phyloP scores from a whole-genome alignment of 2,113 vertebrate species.

The Rhadina sibilatrix region DNA sequence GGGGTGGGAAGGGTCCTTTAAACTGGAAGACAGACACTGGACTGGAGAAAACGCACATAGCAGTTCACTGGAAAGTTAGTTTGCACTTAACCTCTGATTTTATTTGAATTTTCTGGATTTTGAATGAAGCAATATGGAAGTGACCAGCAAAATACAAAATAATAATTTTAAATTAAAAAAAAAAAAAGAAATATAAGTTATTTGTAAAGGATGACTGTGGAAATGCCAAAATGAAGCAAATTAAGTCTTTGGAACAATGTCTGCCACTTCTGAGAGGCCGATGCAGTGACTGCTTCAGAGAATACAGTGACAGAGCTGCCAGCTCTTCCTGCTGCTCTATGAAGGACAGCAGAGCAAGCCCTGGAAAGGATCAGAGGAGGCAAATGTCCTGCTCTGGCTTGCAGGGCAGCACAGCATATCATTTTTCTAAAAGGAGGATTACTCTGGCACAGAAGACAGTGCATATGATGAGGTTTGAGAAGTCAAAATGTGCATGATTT shows the following conservation, averaged over 20 bases:
- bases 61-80: conserved; percentile 75
- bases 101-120: conserved; percentile 79
- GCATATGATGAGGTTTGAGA: background rate
- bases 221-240: conserved; percentile 74
- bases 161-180: conserved; percentile 67
- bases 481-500: background rate
- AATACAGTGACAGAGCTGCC: conserved; percentile 34
- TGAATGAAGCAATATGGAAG: conserved; percentile 87
- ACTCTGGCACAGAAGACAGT: conserved; percentile 47
- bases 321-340: background rate
- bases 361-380: background rate
- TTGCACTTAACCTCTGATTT: conserved; percentile 78
- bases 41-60: conserved; percentile 66
- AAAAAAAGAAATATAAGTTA: conserved; percentile 3
- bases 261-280: conserved; percentile 27
- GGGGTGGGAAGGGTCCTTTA: conserved; percentile 46
- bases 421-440: conserved; percentile 28
- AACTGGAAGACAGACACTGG: conserved; percentile 72
- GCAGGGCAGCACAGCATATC: conserved; percentile 1
- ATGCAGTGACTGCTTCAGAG: conserved; percentile 31
- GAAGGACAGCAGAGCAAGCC: conserved; percentile 29
- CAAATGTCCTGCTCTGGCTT: background rate
- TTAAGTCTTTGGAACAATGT: conserved; percentile 64
- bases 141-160: conserved; percentile 77
- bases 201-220: conserved; percentile 72